Conservation (phyloP, 1,140 invertebrate genomes). For the Dysdera silvatica region DNA sequence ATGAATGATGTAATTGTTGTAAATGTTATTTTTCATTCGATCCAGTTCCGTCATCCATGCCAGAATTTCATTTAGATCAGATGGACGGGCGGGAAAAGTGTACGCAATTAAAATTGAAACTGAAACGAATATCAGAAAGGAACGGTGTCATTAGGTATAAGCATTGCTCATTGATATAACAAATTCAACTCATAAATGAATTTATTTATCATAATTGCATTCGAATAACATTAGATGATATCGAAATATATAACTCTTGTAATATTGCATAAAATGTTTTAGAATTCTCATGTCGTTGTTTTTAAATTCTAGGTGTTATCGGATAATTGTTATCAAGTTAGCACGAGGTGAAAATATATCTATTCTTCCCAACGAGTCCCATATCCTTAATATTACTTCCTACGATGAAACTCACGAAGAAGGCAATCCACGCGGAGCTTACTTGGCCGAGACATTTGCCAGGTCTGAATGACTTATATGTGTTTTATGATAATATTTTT, state of each 20-base stretch:
- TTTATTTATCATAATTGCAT: too few relatives aligned
- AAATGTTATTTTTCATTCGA: not conserved
- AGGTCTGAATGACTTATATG: too few relatives aligned
- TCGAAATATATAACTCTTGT: too few relatives aligned
- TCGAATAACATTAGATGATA: too few relatives aligned
- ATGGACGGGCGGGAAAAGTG: conserved; percentile 13
- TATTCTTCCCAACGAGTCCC: conserved; percentile 22
- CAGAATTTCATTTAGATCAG: conserved; percentile 14
- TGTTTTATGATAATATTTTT: too few relatives aligned
- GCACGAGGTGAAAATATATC: conserved; percentile 13
- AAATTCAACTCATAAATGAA: too few relatives aligned
- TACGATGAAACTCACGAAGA: conserved; percentile 31
- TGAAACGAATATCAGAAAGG: conserved; percentile 67
- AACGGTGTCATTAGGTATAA: conserved; percentile 61
- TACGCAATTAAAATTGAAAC: conserved; percentile 29
- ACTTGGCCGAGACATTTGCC: conserved; percentile 34
- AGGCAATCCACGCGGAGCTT: conserved; percentile 29
- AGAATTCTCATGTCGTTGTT: not conserved
- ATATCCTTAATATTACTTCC: conserved; percentile 31
- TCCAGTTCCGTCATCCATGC: conserved; percentile 23
- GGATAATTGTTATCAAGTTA: conserved; percentile 30
- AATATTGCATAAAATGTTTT: too few relatives aligned
- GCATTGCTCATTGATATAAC: too few relatives aligned
- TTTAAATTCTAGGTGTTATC: conserved; percentile 29
- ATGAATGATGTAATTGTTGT: not conserved